phyloP scores from a whole-genome alignment of 2,888 invertebrate species.

The Cryptus armator region DNA sequence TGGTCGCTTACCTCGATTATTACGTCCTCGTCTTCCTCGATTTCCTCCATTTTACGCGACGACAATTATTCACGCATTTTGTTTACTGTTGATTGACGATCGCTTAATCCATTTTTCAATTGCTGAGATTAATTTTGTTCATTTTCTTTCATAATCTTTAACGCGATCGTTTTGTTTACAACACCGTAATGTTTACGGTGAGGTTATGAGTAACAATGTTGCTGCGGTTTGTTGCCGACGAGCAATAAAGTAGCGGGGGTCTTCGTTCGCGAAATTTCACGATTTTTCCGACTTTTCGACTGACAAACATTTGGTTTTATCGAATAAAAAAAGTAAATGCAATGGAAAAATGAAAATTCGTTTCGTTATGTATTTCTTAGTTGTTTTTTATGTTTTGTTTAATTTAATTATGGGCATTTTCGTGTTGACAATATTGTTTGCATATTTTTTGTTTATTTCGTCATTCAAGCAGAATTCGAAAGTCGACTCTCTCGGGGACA shows the following conservation, averaged over 20 bases:
- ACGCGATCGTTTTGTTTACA: too few species aligned
- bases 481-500: background rate
- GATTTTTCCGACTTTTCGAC: background rate
- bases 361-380: too few species aligned
- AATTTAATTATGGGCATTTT: too few species aligned
- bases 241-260: background rate
- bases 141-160: background rate
- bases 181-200: background rate
- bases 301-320: background rate
- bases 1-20: conserved; percentile 76
- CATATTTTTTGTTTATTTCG: background rate
- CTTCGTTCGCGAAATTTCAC: background rate
- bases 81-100: too few species aligned
- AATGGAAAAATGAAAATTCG: too few species aligned
- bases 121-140: background rate
- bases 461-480: background rate
- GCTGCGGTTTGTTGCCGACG: conserved; percentile 8
- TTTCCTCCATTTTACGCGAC: conserved; percentile 36
- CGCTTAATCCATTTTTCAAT: background rate
- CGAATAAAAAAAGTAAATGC: too few species aligned
- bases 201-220: conserved; percentile 34
- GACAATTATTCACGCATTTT: too few species aligned
- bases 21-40: conserved; percentile 79
- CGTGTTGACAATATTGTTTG: background rate
- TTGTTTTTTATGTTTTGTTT: too few species aligned